phyloP scores from a whole-genome alignment of 2,113 vertebrate genomes.

The Dicerorhinus sumatrensis region DNA sequence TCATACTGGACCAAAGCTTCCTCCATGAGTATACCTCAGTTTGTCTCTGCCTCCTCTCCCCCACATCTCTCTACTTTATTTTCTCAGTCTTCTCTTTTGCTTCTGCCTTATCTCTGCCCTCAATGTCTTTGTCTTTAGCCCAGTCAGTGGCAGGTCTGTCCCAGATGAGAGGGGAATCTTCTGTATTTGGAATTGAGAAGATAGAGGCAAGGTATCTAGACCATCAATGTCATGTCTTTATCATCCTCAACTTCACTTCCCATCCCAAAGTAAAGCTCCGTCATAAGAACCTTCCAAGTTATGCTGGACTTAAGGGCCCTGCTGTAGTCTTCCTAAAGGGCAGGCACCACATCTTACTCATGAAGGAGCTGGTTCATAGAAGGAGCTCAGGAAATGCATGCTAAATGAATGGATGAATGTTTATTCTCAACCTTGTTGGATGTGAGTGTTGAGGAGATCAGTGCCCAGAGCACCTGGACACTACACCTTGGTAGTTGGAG shows the following conservation, averaged over 20 bases:
- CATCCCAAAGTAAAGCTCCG: not conserved
- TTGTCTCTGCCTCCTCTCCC: not conserved
- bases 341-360: not conserved
- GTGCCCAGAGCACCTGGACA: not conserved
- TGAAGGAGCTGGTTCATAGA: not conserved
- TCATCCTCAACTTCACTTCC: not conserved
- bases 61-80: not conserved
- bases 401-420: not conserved
- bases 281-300: not conserved
- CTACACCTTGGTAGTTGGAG: not conserved
- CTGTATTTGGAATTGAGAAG: not conserved
- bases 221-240: not conserved
- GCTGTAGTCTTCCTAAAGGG: not conserved
- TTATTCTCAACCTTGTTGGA: not conserved
- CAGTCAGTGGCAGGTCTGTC: not conserved
- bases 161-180: not conserved
- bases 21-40: not conserved
- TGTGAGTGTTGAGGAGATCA: not conserved
- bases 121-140: not conserved
- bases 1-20: not conserved
- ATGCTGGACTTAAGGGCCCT: not conserved
- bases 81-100: not conserved
- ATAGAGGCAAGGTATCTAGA: not conserved
- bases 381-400: not conserved
- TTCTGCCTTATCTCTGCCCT: not conserved